Evolutionary conservation across 2,888 invertebrate species (phyloP), one percentile per base, ranked within the genome.

Genomic region (Thymelicus sylvestris): DNA sequence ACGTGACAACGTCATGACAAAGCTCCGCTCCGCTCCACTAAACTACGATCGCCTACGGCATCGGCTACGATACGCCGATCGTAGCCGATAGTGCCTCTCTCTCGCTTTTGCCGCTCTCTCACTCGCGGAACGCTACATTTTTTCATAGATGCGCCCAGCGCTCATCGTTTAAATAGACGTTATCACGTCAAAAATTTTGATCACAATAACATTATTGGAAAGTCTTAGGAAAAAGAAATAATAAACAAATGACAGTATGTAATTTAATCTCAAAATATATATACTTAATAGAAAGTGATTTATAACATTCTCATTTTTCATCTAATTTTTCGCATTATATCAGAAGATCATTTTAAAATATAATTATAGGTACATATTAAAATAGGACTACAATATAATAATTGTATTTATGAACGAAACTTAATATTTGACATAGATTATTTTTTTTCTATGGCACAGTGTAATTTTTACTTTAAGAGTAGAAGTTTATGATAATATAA

Each of bases 201-300:
- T 41, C 55, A 55, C 8, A 55, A 7, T 55, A 15, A 8, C 8
- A 19, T 2, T 19, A 55, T 7, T 55, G 3, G 6, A 15, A 55
- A 24, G n/a, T 38, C 1, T 38, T 62, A 7, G 10, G n/a, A 55
- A 67, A 67, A 67, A n/a, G 8, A 64, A 70, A 80, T 61, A 75
- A 74, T 79, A 74, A 73, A 80, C 78, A 76, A 83, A 83, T 85
- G 84, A 86, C 83, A 86, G 82, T 83, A 55, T 12, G 55, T 44
- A 83, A 85, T 92, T 90, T 91, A 91, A 85, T 92, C 80, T 87
- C 87, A 88, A 91, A 88, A 90, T 87, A 86, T 90, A 86, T 90
- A 86, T 90, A 89, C 55, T 55, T 90, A 91, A 64, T 63, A 69
- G 55, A 69, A 69, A 59, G 24, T 69, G 85, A 86, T 89, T 86